Conservation (phyloP, 2,113 vertebrate genomes). For the Ictalurus punctatus region DNA sequence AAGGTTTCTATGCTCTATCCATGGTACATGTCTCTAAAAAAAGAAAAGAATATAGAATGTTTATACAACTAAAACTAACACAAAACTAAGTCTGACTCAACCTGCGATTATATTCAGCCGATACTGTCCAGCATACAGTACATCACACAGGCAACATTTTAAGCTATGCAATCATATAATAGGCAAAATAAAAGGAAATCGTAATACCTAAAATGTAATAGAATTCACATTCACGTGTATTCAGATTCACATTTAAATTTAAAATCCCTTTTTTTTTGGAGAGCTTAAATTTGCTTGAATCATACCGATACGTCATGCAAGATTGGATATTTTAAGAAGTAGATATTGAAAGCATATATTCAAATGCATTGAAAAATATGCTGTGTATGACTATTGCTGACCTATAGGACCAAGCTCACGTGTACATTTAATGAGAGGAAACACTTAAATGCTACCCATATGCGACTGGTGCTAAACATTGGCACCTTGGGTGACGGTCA, state of each 20-base stretch:
- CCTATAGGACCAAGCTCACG: background rate
- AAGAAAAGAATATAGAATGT: background rate
- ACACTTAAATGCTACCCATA: background rate
- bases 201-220: background rate
- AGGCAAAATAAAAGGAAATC: background rate
- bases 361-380: background rate
- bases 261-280: background rate
- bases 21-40: background rate
- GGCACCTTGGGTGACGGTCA: background rate
- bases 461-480: background rate
- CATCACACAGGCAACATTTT: background rate
- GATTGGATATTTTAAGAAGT: background rate
- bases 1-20: background rate
- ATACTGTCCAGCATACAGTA: background rate
- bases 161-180: background rate
- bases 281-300: background rate
- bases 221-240: background rate
- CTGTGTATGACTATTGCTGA: background rate
- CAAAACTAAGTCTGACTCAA: background rate
- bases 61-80: background rate
- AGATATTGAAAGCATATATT: background rate
- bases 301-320: background rate
- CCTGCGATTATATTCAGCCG: background rate
- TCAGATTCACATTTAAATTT: background rate
- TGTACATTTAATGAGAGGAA: background rate